These are phyloP conservation scores for Heterodera carotae DNA, from an alignment of 1,140 invertebrate genomes.

Conservation along the genomic window DNA sequence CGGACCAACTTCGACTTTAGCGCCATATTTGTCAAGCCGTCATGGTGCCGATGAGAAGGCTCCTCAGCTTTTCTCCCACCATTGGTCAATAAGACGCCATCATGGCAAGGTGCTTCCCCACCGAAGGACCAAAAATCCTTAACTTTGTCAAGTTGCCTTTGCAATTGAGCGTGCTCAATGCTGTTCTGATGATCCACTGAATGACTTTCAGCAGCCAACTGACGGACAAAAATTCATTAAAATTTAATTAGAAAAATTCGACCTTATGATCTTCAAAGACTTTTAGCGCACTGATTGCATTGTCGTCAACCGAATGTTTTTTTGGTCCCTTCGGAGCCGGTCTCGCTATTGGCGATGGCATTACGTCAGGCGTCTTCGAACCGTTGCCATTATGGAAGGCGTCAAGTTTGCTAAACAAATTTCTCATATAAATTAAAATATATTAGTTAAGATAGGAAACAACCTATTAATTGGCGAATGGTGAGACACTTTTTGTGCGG, in stretches of 20 bases:
- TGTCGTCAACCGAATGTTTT: neutral
- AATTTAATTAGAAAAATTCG: neutral
- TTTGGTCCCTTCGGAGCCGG: conserved; percentile 51
- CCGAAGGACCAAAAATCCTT: conserved; percentile 10
- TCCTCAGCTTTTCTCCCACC: neutral
- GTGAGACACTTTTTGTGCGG: neutral
- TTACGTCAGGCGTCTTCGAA: conserved; percentile 25
- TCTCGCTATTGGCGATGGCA: conserved; percentile 57
- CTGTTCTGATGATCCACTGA: neutral
- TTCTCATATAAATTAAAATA: too few species aligned
- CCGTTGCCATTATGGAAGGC: neutral
- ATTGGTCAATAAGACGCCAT: neutral
- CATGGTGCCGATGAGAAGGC: neutral
- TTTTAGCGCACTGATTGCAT: neutral
- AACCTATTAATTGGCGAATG: neutral
- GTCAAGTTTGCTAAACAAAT: neutral
- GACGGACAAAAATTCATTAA: neutral
- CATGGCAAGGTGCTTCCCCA: neutral
- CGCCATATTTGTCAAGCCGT: neutral
- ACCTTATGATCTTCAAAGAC: neutral
- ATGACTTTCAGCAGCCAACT: neutral
- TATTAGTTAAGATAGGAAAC: neutral
- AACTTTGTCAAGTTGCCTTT: conserved; percentile 11
- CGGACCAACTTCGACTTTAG: neutral
- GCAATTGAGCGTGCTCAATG: conserved; percentile 18